A percentile compares a stretch with the other conserved stretches of the same genome.
Conservation (phyloP, 2,888 invertebrate genomes). For the Drosophila neotestacea region DNA sequence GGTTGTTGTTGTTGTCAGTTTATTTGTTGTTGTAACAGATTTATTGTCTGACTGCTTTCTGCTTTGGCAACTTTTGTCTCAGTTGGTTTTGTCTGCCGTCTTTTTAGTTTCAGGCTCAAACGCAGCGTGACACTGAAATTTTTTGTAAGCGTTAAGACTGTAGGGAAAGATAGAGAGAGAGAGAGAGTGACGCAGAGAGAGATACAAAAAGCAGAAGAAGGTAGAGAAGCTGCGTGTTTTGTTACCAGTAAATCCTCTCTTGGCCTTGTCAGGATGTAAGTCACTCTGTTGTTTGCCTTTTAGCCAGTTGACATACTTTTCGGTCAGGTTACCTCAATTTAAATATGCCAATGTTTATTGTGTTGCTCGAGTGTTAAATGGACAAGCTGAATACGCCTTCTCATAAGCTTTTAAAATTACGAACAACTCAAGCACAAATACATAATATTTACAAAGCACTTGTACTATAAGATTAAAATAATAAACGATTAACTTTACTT, state of each 20-base stretch:
- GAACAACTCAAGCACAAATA: neutral
- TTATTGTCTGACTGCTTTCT: conserved; percentile 39
- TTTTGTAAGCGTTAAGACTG: conserved; percentile 21
- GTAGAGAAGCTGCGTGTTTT: conserved; percentile 13
- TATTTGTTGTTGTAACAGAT: conserved; percentile 45
- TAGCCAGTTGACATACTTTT: conserved; percentile 62
- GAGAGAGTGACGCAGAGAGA: neutral
- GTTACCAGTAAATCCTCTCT: conserved; percentile 43
- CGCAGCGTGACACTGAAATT: conserved; percentile 70
- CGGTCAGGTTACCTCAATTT: conserved; percentile 40
- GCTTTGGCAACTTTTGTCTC: conserved; percentile 52
- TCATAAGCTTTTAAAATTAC: conserved; percentile 13
- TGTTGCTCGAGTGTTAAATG: conserved; percentile 20
- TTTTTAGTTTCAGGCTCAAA: conserved; percentile 42
- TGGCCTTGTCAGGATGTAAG: conserved; percentile 64
- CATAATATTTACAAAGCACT: neutral
- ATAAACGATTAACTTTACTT: neutral
- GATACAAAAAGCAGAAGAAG: neutral
- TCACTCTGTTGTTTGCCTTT: conserved; percentile 25
- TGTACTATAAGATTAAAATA: neutral
- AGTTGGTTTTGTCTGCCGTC: conserved; percentile 26
- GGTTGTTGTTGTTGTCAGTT: conserved; percentile 34
- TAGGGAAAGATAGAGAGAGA: neutral
- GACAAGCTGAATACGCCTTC: conserved; percentile 18
- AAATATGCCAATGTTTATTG: conserved; percentile 43